Evolutionary conservation across 2,797 vertebrate genomes (phyloP), one percentile per base, ranked within the genome.

Genomic region (Avahi laniger): DNA sequence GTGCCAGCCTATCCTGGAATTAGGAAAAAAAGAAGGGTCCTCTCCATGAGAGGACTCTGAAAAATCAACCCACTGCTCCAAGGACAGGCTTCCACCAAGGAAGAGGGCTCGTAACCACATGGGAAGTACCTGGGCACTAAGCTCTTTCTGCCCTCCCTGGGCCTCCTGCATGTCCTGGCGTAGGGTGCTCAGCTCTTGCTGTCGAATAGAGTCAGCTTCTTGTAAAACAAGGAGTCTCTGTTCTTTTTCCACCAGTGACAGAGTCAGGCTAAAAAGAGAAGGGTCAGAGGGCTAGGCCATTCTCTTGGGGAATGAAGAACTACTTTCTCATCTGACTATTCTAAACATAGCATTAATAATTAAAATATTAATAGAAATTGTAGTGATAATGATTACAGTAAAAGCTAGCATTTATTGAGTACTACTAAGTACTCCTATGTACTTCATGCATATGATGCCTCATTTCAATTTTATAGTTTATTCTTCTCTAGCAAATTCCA

Each of bases 241-340:
- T 41, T 98, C 98, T 61, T 98, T 98, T 96, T 98, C 98, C 73
- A 96, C 96, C 94, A 98, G 97, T 5, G 96, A 98, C 12, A 95
- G 59, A 90, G 95, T 94, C 80, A 99, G 90, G 65, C 98, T 99
- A 84, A 50, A 95, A 81, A 67, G 65, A 96, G 33, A 97, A 6
- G 72, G 30, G 67, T n/a, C 26, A 80, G 65, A 91, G 35, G 52
- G 28, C 46, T 46, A 89, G 69, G 65, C 33, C 59, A 86, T 54
- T 75, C 43, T 94, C 80, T 81, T 11, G 59, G 80, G 35, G 26
- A 69, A 54, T 4, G 28, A 94, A 78, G n/a, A 93, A 38, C 17
- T 33, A 35, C 50, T 52, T 86, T 82, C 38, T 91, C 75, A 73
- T 11, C 48, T 50, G 52, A 78, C 12, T 76, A 54, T n/a, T 57